Percentiles rank a stretch among this genome's conserved stretches.
Conservation (phyloP, 2,113 vertebrate genomes). For the Caretta caretta region DNA sequence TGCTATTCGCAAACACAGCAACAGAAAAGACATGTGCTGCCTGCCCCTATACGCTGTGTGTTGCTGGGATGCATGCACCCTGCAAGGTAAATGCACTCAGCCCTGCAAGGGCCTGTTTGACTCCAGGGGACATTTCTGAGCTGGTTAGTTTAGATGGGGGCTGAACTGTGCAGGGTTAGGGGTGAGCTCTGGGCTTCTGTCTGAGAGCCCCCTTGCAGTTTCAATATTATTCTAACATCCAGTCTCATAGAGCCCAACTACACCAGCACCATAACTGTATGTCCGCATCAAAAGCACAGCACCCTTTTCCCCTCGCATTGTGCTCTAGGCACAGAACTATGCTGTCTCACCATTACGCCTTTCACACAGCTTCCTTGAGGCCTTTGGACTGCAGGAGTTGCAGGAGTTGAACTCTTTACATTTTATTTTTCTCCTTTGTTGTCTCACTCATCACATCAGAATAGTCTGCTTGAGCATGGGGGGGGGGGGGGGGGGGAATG, state of each 20-base stretch:
- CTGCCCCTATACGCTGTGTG: rapidly evolving
- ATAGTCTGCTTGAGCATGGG: not conserved
- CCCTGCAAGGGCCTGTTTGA: not conserved
- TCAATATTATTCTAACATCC: not conserved
- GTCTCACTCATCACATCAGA: not conserved
- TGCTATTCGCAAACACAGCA: not conserved
- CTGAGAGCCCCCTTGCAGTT: not conserved
- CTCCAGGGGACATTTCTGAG: not conserved
- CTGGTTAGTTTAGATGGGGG: not conserved
- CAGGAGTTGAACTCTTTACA: not conserved
- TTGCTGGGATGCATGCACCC: not conserved
- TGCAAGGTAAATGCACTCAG: not conserved
- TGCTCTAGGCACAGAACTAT: not conserved
- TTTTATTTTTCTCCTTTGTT: not conserved
- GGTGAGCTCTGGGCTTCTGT: not conserved
- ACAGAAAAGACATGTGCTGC: not conserved
- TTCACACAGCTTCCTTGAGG: not conserved
- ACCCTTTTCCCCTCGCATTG: slow-evolving; percentile 15
- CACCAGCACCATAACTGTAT: not conserved
- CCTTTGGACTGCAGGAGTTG: not conserved
- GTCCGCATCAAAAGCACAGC: not conserved
- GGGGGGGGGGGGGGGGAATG: no score
- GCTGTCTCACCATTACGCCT: not conserved
- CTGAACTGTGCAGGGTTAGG: not conserved
- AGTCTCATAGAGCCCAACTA: not conserved